Conservation (phyloP, 2,888 invertebrate genomes). For the Stenotaenia linearis region DNA sequence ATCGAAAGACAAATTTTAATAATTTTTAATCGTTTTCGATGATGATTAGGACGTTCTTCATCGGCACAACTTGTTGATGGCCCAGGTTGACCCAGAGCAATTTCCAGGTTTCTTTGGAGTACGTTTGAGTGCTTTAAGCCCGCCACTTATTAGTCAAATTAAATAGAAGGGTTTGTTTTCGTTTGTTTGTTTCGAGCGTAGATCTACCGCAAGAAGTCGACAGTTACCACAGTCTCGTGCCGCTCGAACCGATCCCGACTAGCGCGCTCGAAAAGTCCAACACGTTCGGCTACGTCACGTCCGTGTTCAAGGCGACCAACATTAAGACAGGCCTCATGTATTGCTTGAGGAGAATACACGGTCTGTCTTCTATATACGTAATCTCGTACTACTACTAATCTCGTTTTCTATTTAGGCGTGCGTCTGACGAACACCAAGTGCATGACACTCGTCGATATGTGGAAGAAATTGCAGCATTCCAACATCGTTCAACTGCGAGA, state of each 20-base stretch:
- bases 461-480: constrained; percentile 92
- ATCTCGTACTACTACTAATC: too few relatives aligned
- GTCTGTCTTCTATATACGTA: too few relatives aligned
- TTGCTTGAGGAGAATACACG: constrained; percentile 82
- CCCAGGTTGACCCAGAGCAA: constrained; percentile 65
- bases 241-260: constrained; percentile 63
- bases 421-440: constrained; percentile 75
- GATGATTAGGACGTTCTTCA: constrained; percentile 63
- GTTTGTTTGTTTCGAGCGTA: constrained; percentile 42
- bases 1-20: too few relatives aligned
- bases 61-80: constrained; percentile 64
- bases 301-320: constrained; percentile 84
- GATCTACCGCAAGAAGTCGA: constrained; percentile 84
- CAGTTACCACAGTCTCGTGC: constrained; percentile 79
- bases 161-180: constrained; percentile 12
- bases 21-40: too few relatives aligned
- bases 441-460: constrained; percentile 78
- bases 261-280: constrained; percentile 57
- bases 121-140: constrained; percentile 9
- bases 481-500: constrained; percentile 89
- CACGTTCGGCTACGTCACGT: constrained; percentile 67
- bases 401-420: too few relatives aligned
- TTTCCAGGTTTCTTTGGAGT: constrained; percentile 51
- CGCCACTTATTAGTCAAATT: not conserved
- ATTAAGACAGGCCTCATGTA: constrained; percentile 77